Evolutionary conservation across 2,113 vertebrate genomes (phyloP).

Genomic region (Gymnorhina tibicen): DNA sequence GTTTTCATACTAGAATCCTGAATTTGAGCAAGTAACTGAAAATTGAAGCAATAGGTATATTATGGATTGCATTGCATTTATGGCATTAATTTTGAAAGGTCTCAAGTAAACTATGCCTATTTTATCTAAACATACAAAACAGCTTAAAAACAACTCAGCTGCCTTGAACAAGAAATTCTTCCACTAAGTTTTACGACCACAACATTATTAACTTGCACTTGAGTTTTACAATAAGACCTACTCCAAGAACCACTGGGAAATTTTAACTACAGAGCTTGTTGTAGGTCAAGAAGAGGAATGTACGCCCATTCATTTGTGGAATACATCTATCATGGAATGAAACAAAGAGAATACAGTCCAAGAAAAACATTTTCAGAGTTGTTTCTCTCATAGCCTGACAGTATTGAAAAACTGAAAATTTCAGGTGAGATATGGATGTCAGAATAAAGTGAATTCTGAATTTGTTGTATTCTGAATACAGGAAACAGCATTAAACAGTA

Average conservation of each 20-base stretch:
- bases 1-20: not conserved
- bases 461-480: not conserved
- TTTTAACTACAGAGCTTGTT: not conserved
- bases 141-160: not conserved
- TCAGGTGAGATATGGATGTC: not conserved
- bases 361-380: not conserved
- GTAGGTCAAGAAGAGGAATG: not conserved
- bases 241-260: fast-evolving
- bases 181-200: not conserved
- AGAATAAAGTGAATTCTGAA: not conserved
- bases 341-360: not conserved
- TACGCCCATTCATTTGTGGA: not conserved
- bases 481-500: not conserved
- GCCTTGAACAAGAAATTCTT: not conserved
- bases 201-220: not conserved
- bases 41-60: not conserved
- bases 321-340: not conserved
- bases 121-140: not conserved
- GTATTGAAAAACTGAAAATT: not conserved
- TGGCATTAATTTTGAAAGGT: not conserved
- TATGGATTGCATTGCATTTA: not conserved
- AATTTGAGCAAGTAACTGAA: not conserved
- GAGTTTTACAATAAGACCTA: not conserved
- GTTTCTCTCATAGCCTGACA: not conserved
- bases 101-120: not conserved